Evolutionary conservation across 2,888 invertebrate genomes (phyloP), one percentile per base, ranked within the genome.

Genomic region (Gastracanthus pulcherrimus): DNA sequence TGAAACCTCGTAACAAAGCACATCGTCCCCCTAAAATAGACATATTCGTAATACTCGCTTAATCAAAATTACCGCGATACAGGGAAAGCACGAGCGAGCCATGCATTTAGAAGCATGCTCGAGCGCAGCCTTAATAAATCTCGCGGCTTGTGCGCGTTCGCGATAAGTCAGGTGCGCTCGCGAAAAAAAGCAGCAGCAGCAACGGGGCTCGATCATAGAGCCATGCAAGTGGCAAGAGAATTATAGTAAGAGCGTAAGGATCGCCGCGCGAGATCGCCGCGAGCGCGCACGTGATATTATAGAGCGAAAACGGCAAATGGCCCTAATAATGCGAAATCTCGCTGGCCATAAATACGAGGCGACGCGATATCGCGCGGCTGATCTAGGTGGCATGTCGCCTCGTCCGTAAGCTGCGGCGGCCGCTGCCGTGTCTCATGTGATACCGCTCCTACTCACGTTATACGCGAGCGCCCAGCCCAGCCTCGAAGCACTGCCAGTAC

Each of bases 321-420:
- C 90, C 87, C 89, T 91, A 91, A 91, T 91, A 91, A 91, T 89
- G 90, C 88, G 88, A 91, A 90, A 91, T 91, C 91, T 91, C 86
- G 87, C 83, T 85, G 86, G 87, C 86, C 89, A 90, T 91, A 91
- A 91, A 91, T 91, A 91, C 87, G 89, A 89, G 88, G 86, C 86
- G 84, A 85, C 87, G 85, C 85, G 87, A 88, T 91, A 91, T 91
- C 91, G 84, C 83, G 74, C 80, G 70, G 80, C 81, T 85, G 86
- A 91, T 91, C 90, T 90, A 85, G 87, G 75, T 75, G 75, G 80
- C 80, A 70, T 77, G 77, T 77, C 78, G 48, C 38, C 36, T 34
- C 66, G 66, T 38, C 64, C 64, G n/a, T 62, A 45, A 2, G n/a
- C 29, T 41, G 31, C 7, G 1, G 19, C 66, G n/a, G 4, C 34